phyloP scores from a whole-genome alignment of 2,888 invertebrate species.

The Allophyes oxyacanthae region DNA sequence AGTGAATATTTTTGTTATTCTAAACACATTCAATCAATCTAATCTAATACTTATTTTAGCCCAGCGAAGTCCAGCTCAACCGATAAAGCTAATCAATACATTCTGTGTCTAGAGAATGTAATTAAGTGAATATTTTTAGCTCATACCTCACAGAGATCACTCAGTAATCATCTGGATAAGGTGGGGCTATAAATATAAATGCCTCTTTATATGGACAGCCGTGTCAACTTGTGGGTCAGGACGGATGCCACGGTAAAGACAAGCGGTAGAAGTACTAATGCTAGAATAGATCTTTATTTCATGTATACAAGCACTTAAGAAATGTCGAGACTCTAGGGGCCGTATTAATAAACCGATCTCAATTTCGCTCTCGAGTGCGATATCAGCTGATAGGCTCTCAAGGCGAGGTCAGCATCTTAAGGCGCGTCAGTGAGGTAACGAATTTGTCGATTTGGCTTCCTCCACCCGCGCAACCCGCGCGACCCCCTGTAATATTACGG shows the following conservation, averaged over 20 bases:
- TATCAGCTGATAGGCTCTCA: too few species aligned
- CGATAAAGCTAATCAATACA: constrained; percentile 18
- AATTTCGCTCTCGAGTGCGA: too few species aligned
- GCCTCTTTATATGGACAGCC: constrained; percentile 45
- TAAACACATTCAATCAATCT: not conserved
- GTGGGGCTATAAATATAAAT: constrained; percentile 46
- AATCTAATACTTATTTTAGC: constrained; percentile 15
- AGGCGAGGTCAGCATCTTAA: too few species aligned
- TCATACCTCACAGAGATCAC: constrained; percentile 26
- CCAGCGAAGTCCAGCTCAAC: constrained; percentile 1
- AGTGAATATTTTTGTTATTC: constrained; percentile 30
- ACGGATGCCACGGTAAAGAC: constrained; percentile 16
- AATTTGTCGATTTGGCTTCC: too few species aligned
- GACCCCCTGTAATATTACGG: too few species aligned
- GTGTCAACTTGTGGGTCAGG: constrained; percentile 53
- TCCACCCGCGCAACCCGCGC: too few species aligned
- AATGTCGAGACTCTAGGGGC: too few species aligned
- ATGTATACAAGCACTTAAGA: too few species aligned
- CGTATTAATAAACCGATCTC: too few species aligned
- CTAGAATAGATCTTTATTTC: too few species aligned
- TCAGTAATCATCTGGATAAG: constrained; percentile 33
- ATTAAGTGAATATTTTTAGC: constrained; percentile 36
- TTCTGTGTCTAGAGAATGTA: constrained; percentile 25
- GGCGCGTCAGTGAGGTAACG: too few species aligned
- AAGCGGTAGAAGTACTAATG: constrained; percentile 28